phyloP scores from a whole-genome alignment of 2,888 invertebrate species.

The Junonia oenone region DNA sequence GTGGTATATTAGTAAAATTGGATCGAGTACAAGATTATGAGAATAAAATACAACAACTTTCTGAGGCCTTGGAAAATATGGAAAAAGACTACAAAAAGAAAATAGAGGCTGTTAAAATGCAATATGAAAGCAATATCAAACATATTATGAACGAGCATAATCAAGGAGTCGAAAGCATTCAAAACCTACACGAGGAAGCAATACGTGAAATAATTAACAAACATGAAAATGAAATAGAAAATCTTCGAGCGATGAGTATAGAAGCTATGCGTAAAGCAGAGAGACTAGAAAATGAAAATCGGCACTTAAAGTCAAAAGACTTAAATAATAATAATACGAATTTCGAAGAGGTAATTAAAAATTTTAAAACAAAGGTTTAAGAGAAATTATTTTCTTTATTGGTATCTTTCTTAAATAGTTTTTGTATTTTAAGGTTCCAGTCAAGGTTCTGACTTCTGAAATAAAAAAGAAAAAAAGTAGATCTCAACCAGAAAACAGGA shows the following conservation, averaged over 20 bases:
- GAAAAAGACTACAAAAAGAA: slow-evolving; percentile 62
- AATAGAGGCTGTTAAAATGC: slow-evolving; percentile 67
- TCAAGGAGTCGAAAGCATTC: slow-evolving; percentile 75
- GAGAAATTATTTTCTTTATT: too few relatives aligned
- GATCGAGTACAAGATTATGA: slow-evolving; percentile 49
- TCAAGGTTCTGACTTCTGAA: slow-evolving; percentile 44
- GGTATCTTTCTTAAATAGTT: not conserved
- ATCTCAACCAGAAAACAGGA: slow-evolving; percentile 40
- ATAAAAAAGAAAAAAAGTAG: slow-evolving; percentile 39
- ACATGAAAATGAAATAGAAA: slow-evolving; percentile 75
- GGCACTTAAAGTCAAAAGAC: slow-evolving; percentile 44
- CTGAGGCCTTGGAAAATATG: slow-evolving; percentile 49
- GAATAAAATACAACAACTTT: slow-evolving; percentile 48
- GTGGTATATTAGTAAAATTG: slow-evolving; percentile 44
- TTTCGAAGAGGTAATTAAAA: slow-evolving; percentile 44
- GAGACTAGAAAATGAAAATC: slow-evolving; percentile 60
- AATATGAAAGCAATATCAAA: slow-evolving; percentile 76
- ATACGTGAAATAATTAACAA: slow-evolving; percentile 64
- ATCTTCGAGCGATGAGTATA: slow-evolving; percentile 63
- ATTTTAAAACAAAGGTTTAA: not conserved
- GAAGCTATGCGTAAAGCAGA: slow-evolving; percentile 67
- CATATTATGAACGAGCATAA: slow-evolving; percentile 74
- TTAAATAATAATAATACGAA: slow-evolving; percentile 30
- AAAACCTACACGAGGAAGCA: slow-evolving; percentile 74
- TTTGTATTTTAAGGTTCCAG: slow-evolving; percentile 43